Conservation (phyloP, 2,797 vertebrate species). For the Pangasius mekongensis region DNA sequence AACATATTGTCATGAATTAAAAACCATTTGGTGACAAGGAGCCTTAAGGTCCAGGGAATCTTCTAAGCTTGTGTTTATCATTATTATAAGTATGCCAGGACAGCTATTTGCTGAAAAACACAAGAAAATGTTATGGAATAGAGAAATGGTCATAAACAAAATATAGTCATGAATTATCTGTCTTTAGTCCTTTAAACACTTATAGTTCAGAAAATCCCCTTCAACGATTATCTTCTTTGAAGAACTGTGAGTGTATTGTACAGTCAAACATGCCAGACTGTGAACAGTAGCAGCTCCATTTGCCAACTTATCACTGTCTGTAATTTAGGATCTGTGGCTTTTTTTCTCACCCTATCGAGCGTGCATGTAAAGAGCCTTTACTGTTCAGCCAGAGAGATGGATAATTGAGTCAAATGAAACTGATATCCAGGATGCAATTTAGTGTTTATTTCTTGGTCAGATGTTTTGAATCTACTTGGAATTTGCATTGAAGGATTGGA, state of each 20-base stretch:
- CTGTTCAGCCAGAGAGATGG: neutral
- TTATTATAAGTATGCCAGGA: neutral
- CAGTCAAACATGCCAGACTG: constrained; percentile 63
- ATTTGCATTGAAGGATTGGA: constrained; percentile 40
- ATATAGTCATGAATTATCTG: neutral
- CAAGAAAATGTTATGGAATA: neutral
- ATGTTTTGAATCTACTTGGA: constrained; percentile 31
- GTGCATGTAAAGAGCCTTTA: constrained; percentile 15
- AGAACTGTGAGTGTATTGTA: constrained; percentile 48
- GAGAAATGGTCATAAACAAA: neutral
- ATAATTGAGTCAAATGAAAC: constrained; percentile 23
- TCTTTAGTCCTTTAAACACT: neutral
- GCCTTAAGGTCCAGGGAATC: neutral
- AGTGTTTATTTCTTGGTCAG: constrained; percentile 31
- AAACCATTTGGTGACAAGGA: neutral
- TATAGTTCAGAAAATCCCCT: neutral
- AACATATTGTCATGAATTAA: neutral
- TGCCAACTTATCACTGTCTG: constrained; percentile 48
- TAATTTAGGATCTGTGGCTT: constrained; percentile 50
- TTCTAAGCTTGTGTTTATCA: neutral
- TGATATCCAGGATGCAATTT: constrained; percentile 13
- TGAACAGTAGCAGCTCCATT: constrained; percentile 62
- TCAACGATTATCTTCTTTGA: neutral
- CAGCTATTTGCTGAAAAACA: neutral
- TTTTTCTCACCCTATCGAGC: constrained; percentile 44